phyloP scores from a whole-genome alignment of 64 coral and sea anemone species.

The Porites australiensis region DNA sequence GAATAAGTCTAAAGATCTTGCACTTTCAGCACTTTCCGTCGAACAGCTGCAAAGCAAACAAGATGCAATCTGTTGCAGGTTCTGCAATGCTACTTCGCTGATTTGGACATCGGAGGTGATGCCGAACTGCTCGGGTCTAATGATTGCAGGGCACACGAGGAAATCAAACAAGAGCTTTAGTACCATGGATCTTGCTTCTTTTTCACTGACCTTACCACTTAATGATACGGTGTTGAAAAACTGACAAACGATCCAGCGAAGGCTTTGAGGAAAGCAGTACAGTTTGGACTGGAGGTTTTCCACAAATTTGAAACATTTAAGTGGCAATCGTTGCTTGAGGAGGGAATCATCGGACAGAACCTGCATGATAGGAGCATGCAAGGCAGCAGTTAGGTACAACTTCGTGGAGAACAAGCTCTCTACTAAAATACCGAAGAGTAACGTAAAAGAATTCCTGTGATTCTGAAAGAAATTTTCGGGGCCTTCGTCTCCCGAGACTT shows the following conservation, averaged over 20 bases:
- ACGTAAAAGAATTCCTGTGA: slow-evolving; percentile 85
- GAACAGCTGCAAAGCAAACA: slow-evolving; percentile 61
- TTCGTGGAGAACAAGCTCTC: slow-evolving; percentile 92
- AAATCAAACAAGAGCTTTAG: slow-evolving; percentile 88
- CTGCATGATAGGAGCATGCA: slow-evolving; percentile 88
- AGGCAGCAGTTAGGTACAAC: slow-evolving; percentile 85
- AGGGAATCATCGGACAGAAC: slow-evolving; percentile 78
- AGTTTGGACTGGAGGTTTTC: slow-evolving; percentile 86
- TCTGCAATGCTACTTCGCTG: slow-evolving; percentile 78
- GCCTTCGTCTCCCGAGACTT: slow-evolving; percentile 77
- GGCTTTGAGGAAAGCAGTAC: slow-evolving; percentile 92
- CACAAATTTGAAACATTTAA: slow-evolving; percentile 80
- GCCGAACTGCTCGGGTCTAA: slow-evolving; percentile 86
- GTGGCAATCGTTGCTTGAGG: slow-evolving; percentile 62
- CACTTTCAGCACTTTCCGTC: slow-evolving; percentile 14
- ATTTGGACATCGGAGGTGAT: slow-evolving; percentile 96
- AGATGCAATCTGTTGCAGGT: slow-evolving; percentile 86
- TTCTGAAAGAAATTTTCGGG: slow-evolving; percentile 82
- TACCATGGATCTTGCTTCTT: slow-evolving; percentile 67
- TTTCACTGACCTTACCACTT: slow-evolving; percentile 68
- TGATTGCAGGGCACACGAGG: slow-evolving; percentile 87
- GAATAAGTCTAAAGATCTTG: slow-evolving; percentile 23
- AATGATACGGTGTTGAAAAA: slow-evolving; percentile 68
- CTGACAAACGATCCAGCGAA: slow-evolving; percentile 90
- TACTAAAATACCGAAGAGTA: slow-evolving; percentile 73